phyloP scores from a whole-genome alignment of 2,797 vertebrate genomes.

The Ctenopoma kingsleyae region DNA sequence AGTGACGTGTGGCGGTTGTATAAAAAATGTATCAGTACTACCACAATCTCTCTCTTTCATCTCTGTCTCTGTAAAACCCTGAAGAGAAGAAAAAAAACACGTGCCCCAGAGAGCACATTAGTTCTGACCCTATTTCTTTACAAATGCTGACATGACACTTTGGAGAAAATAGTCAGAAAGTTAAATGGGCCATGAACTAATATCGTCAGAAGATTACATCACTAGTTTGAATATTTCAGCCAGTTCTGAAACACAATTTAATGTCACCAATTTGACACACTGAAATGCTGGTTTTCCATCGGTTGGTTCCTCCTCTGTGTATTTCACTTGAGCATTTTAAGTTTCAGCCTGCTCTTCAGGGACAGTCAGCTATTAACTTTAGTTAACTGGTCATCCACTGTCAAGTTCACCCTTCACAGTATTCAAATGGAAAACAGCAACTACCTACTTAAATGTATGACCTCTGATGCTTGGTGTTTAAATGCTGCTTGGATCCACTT shows the following conservation, averaged over 20 bases:
- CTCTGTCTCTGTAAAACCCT: constrained; percentile 22
- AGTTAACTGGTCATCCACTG: background rate
- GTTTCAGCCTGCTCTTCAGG: constrained; percentile 53
- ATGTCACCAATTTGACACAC: constrained; percentile 25
- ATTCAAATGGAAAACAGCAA: constrained; percentile 2
- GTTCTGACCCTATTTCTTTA: constrained; percentile 45
- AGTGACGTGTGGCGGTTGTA: constrained; percentile 13
- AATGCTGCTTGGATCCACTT: background rate
- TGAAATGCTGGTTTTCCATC: constrained; percentile 29
- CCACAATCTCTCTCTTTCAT: constrained; percentile 7
- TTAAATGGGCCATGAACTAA: constrained; percentile 56
- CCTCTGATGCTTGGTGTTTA: background rate
- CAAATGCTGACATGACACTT: constrained; percentile 50
- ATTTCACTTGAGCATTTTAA: constrained; percentile 30
- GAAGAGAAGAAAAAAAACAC: constrained; percentile 9
- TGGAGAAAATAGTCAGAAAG: constrained; percentile 25
- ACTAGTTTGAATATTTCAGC: constrained; percentile 30
- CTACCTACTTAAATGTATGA: background rate
- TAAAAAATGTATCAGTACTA: constrained; percentile 39
- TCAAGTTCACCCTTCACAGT: background rate
- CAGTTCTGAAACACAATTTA: constrained; percentile 35
- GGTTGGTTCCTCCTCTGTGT: constrained; percentile 18
- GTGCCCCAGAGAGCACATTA: constrained; percentile 45
- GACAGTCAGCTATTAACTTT: background rate
- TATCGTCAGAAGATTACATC: constrained; percentile 47